Conservation (phyloP, 2,797 vertebrate genomes). For the Calcarius lapponicus region DNA sequence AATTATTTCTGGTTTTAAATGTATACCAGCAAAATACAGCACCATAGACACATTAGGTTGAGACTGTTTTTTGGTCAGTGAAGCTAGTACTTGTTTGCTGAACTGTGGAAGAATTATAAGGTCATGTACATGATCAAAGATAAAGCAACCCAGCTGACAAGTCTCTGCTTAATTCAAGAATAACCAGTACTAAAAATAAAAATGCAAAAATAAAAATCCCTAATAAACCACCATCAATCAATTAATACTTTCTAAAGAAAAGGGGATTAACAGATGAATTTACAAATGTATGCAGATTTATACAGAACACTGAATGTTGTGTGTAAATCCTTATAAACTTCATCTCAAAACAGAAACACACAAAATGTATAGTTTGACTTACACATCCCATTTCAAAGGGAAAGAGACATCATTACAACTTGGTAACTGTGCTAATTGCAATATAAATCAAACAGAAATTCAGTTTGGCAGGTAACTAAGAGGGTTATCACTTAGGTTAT, state of each 20-base stretch:
- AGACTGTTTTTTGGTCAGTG: conserved; percentile 73
- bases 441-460: conserved; percentile 76
- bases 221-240: conserved; percentile 47
- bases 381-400: conserved; percentile 73
- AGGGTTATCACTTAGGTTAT: conserved; percentile 80
- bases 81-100: conserved; percentile 77
- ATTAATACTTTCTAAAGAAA: conserved; percentile 59
- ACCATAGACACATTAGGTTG: conserved; percentile 73
- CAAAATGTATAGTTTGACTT: conserved; percentile 76
- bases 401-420: conserved; percentile 74
- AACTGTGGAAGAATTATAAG: conserved; percentile 74
- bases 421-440: conserved; percentile 75
- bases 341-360: conserved; percentile 73
- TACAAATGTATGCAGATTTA: conserved; percentile 72
- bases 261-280: conserved; percentile 66
- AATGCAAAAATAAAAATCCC: conserved; percentile 19
- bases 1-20: conserved; percentile 70
- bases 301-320: conserved; percentile 75
- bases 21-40: conserved; percentile 73
- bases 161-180: conserved; percentile 79
- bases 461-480: conserved; percentile 78
- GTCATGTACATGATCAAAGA: conserved; percentile 66
- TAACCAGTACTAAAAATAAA: conserved; percentile 70
- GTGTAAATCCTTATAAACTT: conserved; percentile 75
- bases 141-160: conserved; percentile 74